A percentile compares a stretch with the other conserved stretches of the same genome.
phyloP scores from a whole-genome alignment of 2,797 vertebrate species.

The Crax fasciolata region DNA sequence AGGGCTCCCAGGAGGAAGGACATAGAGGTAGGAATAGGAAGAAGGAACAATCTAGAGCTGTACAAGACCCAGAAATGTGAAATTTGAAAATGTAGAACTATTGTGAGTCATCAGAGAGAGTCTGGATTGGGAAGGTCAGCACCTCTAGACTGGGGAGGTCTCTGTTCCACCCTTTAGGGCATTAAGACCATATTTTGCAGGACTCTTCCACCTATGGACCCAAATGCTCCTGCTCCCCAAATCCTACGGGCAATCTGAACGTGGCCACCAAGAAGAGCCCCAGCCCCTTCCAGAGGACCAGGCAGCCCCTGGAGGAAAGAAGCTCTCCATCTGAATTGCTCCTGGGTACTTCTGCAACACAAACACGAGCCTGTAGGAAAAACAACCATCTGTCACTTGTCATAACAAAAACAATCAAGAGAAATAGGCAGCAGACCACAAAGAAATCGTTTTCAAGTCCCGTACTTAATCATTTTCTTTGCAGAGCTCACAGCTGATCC shows the following conservation, averaged over 20 bases:
- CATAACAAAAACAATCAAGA: not conserved
- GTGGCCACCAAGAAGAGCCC: not conserved
- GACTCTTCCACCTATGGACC: not conserved
- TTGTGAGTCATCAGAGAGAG: not conserved
- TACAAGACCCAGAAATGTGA: not conserved
- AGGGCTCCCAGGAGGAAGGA: not conserved
- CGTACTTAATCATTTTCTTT: not conserved
- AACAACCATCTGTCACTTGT: not conserved
- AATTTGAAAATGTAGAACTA: not conserved
- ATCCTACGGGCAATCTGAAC: not conserved
- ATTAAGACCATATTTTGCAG: not conserved
- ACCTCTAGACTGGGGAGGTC: not conserved
- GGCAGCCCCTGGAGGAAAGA: not conserved
- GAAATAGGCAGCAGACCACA: not conserved
- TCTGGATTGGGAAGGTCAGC: not conserved
- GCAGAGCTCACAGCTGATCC: not conserved
- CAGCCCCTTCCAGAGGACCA: not conserved
- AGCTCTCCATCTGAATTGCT: not conserved
- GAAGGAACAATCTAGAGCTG: not conserved
- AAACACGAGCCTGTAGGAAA: not conserved
- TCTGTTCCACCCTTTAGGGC: not conserved
- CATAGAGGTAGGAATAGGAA: not conserved
- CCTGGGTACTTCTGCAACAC: not conserved
- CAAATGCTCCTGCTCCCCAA: not conserved
- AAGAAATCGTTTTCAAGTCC: not conserved